A percentile compares a stretch with the other conserved stretches of the same genome.
phyloP scores from a whole-genome alignment of 2,113 vertebrate species.

The Corythoichthys intestinalis region DNA sequence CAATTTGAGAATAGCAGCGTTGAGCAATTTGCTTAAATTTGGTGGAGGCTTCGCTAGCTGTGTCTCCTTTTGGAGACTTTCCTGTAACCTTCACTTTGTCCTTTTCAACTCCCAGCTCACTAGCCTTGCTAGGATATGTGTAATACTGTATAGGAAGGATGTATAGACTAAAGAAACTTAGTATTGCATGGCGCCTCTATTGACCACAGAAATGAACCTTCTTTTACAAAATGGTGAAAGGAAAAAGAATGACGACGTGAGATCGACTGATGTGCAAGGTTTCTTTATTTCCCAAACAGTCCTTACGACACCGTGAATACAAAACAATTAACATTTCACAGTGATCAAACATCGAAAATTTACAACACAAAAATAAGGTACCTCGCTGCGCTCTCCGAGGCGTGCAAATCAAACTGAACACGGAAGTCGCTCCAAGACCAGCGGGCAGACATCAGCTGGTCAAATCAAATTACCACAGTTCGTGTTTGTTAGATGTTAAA shows the following conservation, averaged over 20 bases:
- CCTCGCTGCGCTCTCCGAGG: too few relatives aligned
- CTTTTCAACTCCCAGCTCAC: conserved; percentile 1
- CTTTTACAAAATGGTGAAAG: conserved; percentile 15
- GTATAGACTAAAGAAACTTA: conserved; percentile 25
- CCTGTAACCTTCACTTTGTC: conserved; percentile 21
- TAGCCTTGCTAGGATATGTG: conserved; percentile 3
- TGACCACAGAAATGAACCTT: conserved; percentile 12
- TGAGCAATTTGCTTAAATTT: conserved; percentile 18
- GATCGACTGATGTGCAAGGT: too few relatives aligned
- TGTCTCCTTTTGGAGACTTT: conserved; percentile 22
- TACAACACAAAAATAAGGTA: too few relatives aligned
- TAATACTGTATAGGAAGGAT: conserved; percentile 30
- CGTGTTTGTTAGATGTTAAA: too few relatives aligned
- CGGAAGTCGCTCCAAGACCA: too few relatives aligned
- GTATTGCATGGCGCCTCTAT: conserved; percentile 22
- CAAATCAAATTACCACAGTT: too few relatives aligned
- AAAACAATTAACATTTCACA: too few relatives aligned
- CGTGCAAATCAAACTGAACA: too few relatives aligned
- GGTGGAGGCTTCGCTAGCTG: conserved; percentile 8
- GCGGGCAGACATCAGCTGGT: too few relatives aligned
- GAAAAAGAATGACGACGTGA: conserved; percentile 39
- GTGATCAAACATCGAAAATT: too few relatives aligned
- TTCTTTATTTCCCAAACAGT: too few relatives aligned
- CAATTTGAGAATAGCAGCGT: conserved; percentile 24
- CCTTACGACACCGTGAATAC: too few relatives aligned